Evolutionary conservation across 2,888 invertebrate genomes (phyloP).

Genomic region (Perithous albicinctus): DNA sequence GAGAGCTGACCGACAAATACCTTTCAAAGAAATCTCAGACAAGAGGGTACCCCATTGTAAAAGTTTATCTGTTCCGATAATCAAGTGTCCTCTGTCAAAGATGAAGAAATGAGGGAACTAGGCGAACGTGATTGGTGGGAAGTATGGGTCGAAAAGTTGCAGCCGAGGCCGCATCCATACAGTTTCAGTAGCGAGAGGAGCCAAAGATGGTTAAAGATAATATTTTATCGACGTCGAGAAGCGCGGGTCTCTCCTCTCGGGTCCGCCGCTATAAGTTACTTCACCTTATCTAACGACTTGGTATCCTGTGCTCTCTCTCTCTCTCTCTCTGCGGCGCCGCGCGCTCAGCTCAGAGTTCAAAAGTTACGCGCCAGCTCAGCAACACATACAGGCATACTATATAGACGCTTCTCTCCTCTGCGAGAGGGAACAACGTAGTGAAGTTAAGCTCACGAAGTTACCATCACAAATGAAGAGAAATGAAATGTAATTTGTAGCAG

Average conservation of each 20-base stretch:
- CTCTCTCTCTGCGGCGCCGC: slow-evolving; percentile 44
- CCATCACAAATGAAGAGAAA: slow-evolving; percentile 68
- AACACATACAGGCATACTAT: slow-evolving; percentile 36
- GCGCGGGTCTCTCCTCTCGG: slow-evolving; percentile 47
- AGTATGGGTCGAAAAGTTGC: slow-evolving; percentile 30
- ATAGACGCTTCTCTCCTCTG: slow-evolving; percentile 16
- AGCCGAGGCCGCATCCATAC: slow-evolving; percentile 13
- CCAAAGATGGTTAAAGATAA: slow-evolving; percentile 56
- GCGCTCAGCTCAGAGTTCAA: slow-evolving; percentile 57
- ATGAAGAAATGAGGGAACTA: slow-evolving; percentile 49
- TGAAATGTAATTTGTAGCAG: slow-evolving; percentile 67
- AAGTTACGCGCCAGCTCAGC: slow-evolving; percentile 68
- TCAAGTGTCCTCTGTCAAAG: slow-evolving; percentile 28
- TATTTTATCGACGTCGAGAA: slow-evolving; percentile 65
- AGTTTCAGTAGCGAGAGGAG: slow-evolving; percentile 13
- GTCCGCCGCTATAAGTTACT: slow-evolving; percentile 59
- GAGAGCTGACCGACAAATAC: slow-evolving; percentile 13
- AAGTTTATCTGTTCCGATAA: slow-evolving; percentile 55
- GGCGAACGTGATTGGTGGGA: slow-evolving; percentile 41
- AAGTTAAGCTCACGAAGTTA: slow-evolving; percentile 68
- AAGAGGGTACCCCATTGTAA: slow-evolving; percentile 32
- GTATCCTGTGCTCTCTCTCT: slow-evolving; percentile 48
- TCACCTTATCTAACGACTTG: slow-evolving; percentile 58
- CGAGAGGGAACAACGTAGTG: slow-evolving; percentile 56
- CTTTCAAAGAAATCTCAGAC: slow-evolving; percentile 29